Percentiles rank a stretch among this genome's conserved stretches.
Conservation (phyloP, 2,113 vertebrate genomes). For the Murina feae region DNA sequence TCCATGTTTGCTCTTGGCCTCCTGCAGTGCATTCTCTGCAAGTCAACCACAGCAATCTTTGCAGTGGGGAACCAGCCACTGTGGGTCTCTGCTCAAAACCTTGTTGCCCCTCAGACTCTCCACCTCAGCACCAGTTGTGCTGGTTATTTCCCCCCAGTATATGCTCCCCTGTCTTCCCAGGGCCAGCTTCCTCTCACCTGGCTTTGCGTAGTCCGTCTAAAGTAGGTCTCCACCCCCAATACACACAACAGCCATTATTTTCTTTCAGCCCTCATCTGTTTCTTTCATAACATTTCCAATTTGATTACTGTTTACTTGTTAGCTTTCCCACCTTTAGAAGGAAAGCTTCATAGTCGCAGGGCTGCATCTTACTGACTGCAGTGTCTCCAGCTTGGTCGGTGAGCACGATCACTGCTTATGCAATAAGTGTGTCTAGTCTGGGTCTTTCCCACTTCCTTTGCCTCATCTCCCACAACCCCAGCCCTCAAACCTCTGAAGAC, state of each 20-base stretch:
- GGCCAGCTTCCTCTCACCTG: neutral
- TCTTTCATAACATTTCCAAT: neutral
- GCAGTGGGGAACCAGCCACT: neutral
- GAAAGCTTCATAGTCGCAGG: neutral
- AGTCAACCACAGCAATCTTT: neutral
- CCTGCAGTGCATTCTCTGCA: neutral
- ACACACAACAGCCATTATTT: neutral
- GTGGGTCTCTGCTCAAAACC: neutral
- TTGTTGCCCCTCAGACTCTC: neutral
- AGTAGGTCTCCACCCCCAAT: neutral
- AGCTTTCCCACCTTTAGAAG: neutral
- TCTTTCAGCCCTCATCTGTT: neutral
- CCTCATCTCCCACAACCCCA: neutral
- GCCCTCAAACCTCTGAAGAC: neutral
- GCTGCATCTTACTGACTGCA: neutral
- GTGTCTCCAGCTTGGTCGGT: neutral
- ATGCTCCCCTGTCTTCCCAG: neutral
- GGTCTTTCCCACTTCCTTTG: neutral
- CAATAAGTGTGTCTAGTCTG: neutral
- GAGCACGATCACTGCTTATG: neutral
- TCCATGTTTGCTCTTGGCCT: neutral
- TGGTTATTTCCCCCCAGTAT: neutral
- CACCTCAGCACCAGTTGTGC: neutral
- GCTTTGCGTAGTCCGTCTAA: neutral
- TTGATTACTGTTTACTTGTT: neutral